Percentiles rank a stretch among this genome's conserved stretches.
Evolutionary conservation across 2,888 invertebrate species (phyloP).

Genomic region (Lobophora halterata): DNA sequence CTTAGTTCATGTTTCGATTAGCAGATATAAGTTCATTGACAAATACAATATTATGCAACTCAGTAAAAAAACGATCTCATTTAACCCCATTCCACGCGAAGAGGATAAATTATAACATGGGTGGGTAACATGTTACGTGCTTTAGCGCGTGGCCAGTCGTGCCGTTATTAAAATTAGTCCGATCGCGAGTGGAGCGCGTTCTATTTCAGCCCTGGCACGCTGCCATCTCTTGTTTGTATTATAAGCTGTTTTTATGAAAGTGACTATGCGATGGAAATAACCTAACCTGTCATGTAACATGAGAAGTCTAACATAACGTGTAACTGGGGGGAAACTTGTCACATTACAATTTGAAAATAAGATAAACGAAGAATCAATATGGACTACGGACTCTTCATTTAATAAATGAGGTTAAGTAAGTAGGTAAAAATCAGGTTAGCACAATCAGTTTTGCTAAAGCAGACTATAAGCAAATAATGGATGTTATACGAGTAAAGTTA

Average conservation of each 20-base stretch:
- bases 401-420: slow-evolving; percentile 10
- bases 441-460: slow-evolving; percentile 55
- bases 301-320: slow-evolving; percentile 59
- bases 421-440: slow-evolving; percentile 18
- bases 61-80: slow-evolving; percentile 18
- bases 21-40: slow-evolving; percentile 16
- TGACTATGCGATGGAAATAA: slow-evolving; percentile 79
- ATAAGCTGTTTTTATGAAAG: slow-evolving; percentile 81
- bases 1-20: slow-evolving; percentile 5
- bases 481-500: slow-evolving; percentile 36
- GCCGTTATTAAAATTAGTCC: slow-evolving; percentile 76
- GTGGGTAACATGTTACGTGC: slow-evolving; percentile 59
- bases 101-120: slow-evolving; percentile 27
- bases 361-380: not conserved
- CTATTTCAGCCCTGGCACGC: slow-evolving; percentile 73
- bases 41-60: slow-evolving; percentile 12
- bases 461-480: slow-evolving; percentile 56
- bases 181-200: slow-evolving; percentile 71
- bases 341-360: too few species aligned
- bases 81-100: slow-evolving; percentile 36
- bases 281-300: slow-evolving; percentile 76
- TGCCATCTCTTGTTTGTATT: slow-evolving; percentile 80
- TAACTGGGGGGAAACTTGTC: slow-evolving; percentile 24
- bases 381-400: slow-evolving; percentile 2
- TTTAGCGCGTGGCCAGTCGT: slow-evolving; percentile 52